Evolutionary conservation across 2,113 vertebrate species (phyloP).

Genomic region (Bos javanicus): DNA sequence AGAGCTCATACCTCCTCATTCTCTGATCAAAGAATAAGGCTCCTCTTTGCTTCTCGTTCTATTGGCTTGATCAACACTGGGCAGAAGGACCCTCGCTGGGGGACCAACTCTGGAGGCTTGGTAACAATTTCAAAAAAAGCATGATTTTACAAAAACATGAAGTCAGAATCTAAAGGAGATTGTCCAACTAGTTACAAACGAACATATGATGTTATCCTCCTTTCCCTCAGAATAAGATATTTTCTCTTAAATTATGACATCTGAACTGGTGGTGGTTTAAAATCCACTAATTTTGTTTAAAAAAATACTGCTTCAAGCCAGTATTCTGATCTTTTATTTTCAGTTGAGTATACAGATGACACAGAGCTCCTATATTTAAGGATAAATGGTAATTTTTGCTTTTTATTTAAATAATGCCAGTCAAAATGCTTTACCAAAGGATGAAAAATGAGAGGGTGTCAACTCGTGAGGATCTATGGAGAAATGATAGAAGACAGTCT

Average conservation of each 20-base stretch:
- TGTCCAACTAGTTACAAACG: conserved; percentile 28
- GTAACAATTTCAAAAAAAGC: not conserved
- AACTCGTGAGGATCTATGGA: not conserved
- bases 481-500: not conserved
- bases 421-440: conserved; percentile 35
- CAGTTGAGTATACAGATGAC: not conserved
- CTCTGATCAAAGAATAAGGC: not conserved
- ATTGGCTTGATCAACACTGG: not conserved
- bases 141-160: conserved; percentile 46
- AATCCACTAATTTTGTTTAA: not conserved
- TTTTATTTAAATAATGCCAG: conserved; percentile 38
- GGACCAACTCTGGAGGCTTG: not conserved
- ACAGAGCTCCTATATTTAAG: not conserved
- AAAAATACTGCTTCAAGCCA: conserved; percentile 22
- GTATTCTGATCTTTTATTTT: conserved; percentile 28
- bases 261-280: conserved; percentile 34
- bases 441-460: not conserved
- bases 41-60: not conserved
- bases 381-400: not conserved
- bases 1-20: not conserved
- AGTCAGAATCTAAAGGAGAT: conserved; percentile 37
- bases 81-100: not conserved
- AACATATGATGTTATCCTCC: not conserved
- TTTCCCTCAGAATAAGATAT: conserved; percentile 39
- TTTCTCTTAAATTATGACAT: conserved; percentile 51